Base-by-base conservation (phyloP, 2,888 invertebrate genomes). In the Atethmia centrago region DNA sequence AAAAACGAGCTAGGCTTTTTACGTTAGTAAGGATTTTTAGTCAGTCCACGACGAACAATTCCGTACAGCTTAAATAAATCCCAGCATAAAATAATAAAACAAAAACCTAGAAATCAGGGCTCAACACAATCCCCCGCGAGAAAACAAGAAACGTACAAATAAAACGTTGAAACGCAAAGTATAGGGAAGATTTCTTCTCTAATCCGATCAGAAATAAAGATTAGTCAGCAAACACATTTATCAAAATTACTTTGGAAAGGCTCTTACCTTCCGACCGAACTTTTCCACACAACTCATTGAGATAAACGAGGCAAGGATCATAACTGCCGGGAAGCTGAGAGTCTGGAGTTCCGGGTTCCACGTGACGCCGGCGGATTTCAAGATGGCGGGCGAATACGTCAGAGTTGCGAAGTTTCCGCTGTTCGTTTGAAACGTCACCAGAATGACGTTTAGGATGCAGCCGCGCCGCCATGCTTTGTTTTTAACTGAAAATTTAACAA, bases 261-360 rank as follows among this genome's bases (percentile, higher is more conserved):
- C 59, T 74, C 80, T 85, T 85, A 95, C 95, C 93, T 93, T 94
- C 79, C 95, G 91, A 7, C 93, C 94, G 47, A 93, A 87, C 73
- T 86, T 92, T 71, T 95, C 95, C 16, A 95, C 91, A 62, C 90
- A 92, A 55, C 88, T 82, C 87, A 94, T 92, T 28, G 93, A 91
- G 4, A 92, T 68, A 19, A 94, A 80, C 0, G 94, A 93, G 0
- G 93, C 92, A 3, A 93, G 53, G 45, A 94, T 92, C 93, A 94
- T 92, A 12, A 95, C 90, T 10, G 89, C 86, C 4, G 95, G 95
- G 66, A 95, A 92, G 71, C 92, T 92, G 47, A 95, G 80, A 1
- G 92, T 86, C 83, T 93, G 93, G 47, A 94, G 86, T 49, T 95
- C 94, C 14, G 94, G 93, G 55, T 90, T 91, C 80, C 93, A 86